Evolutionary conservation across 2,797 vertebrate genomes (phyloP), one percentile per base, ranked within the genome.

Genomic region (Gallinago solitaria): DNA sequence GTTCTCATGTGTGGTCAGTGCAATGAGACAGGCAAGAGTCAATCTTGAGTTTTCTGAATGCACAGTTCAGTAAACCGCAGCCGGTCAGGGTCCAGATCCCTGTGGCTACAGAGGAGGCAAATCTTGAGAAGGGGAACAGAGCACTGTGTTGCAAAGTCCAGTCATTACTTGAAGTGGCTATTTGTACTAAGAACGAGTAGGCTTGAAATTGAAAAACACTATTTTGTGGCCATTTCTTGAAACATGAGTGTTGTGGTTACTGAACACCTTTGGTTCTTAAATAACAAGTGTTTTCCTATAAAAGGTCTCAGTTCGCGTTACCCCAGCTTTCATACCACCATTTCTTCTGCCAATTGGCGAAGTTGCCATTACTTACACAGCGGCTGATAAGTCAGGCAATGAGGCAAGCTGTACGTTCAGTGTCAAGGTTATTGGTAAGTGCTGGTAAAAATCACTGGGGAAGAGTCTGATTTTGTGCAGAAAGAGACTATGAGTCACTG

Each of bases 381-480:
- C 98, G 1, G 96, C 90, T 0, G 99, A 99, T 96, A 98, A 94
- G 68, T 97, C 98, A 1, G 98, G 98, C 79, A 99, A 99, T 97
- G 98, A 98, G 89, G 99, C 98, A 96, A 99, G 98, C 98, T 99
- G 99, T 93, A 99, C 98, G 37, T 99, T 99, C 97, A 98, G 90
- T 5, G 97, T 99, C 96, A 99, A 98, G 39, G 98, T 99, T 96
- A 98, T 99, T 32, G 99, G 99, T 99, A 98, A 99, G 99, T 98
- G n/a, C 50, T 89, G 32, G 47, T 83, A 74, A 91, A 69, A 93
- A 51, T 83, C 54, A 28, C 30, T 20, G 33, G 23, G 15, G 2
- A 54, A 18, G 18, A 69, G 59, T 67, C 33, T 90, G 28, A 41
- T 50, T 79, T 80, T 89, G 35, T 88, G 39, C 63, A 79, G 50